phyloP scores from a whole-genome alignment of 2,797 vertebrate species.

The Spheniscus humboldti region DNA sequence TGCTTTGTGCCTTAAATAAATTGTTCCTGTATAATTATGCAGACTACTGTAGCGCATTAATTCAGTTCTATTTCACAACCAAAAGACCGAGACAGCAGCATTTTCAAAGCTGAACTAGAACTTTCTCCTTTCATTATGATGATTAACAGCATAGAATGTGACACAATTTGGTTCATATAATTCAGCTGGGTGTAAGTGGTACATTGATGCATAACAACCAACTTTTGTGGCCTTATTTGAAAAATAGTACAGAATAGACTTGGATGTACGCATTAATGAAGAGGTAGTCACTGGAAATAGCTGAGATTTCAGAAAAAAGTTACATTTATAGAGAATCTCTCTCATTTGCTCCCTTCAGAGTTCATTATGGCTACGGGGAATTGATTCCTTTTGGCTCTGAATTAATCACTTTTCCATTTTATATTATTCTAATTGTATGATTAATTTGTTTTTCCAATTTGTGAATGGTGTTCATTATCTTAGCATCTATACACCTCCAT shows the following conservation, averaged over 20 bases:
- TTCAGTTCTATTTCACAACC: not conserved
- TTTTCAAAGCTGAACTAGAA: not conserved
- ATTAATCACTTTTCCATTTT: not conserved
- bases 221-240: not conserved
- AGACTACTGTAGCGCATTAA: not conserved
- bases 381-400: not conserved
- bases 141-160: not conserved
- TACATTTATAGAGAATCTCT: not conserved
- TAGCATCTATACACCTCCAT: not conserved
- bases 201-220: not conserved
- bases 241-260: not conserved
- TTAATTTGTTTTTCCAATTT: not conserved
- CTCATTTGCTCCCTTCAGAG: not conserved
- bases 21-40: not conserved
- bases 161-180: not conserved
- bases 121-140: not conserved
- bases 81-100: not conserved
- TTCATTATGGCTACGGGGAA: not conserved
- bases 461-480: not conserved
- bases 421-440: not conserved
- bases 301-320: not conserved
- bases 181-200: not conserved
- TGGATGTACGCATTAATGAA: not conserved
- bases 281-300: not conserved
- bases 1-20: conserved; percentile 3